phyloP scores from a whole-genome alignment of 2,113 vertebrate genomes.

The Amphiprion percula region DNA sequence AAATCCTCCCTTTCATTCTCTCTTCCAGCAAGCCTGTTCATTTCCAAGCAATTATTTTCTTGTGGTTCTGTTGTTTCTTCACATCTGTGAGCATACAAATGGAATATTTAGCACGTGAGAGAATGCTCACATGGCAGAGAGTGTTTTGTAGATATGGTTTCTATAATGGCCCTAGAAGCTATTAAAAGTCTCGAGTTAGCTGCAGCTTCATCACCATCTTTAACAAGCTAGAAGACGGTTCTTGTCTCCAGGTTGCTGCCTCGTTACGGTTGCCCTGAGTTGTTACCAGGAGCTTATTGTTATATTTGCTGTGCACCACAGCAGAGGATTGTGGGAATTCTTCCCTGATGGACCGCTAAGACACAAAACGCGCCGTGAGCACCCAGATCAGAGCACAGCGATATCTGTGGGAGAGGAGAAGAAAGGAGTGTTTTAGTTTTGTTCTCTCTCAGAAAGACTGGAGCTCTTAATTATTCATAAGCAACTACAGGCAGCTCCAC shows the following conservation, averaged over 20 bases:
- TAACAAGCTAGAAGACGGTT: slow-evolving; percentile 6
- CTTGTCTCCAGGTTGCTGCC: slow-evolving; percentile 34
- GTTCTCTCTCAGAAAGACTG: slow-evolving; percentile 72
- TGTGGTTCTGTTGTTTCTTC: neutral
- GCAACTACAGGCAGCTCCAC: slow-evolving; percentile 76
- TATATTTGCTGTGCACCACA: slow-evolving; percentile 34
- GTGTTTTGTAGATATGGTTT: slow-evolving; percentile 2
- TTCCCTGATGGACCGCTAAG: slow-evolving; percentile 51
- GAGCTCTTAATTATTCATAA: slow-evolving; percentile 82
- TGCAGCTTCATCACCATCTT: slow-evolving; percentile 29
- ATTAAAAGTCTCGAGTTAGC: slow-evolving; percentile 3
- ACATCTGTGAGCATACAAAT: slow-evolving; percentile 3
- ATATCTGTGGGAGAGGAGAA: slow-evolving; percentile 63
- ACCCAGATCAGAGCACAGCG: slow-evolving; percentile 55
- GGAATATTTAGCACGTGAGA: neutral
- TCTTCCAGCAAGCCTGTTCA: slow-evolving; percentile 21
- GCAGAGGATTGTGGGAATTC: slow-evolving; percentile 60
- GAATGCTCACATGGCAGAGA: neutral
- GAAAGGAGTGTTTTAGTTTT: slow-evolving; percentile 74
- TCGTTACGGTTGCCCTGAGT: slow-evolving; percentile 44
- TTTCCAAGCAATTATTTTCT: slow-evolving; percentile 2
- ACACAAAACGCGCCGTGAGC: slow-evolving; percentile 51
- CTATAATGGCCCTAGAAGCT: neutral
- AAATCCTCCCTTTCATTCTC: neutral
- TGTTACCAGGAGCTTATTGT: slow-evolving; percentile 53